A percentile compares a stretch with the other conserved stretches of the same genome.
Conservation (phyloP, 2,113 vertebrate species). For the Ivindomyrus marchei region DNA sequence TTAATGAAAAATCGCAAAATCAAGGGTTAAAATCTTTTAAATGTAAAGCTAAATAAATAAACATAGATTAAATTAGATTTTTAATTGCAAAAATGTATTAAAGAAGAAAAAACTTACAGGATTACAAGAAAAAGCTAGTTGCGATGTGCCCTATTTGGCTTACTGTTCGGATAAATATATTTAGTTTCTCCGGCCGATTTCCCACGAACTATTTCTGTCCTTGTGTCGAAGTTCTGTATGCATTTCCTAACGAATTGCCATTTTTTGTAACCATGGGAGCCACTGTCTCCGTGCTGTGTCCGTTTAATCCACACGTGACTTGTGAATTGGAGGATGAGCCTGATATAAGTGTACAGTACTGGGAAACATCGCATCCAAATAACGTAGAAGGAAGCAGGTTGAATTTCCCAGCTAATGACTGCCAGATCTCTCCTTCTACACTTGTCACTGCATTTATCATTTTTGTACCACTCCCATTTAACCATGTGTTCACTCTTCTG, state of each 20-base stretch:
- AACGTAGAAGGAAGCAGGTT: not conserved
- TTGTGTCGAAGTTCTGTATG: not conserved
- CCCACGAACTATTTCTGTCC: not conserved
- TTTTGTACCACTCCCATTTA: slow-evolving; percentile 5
- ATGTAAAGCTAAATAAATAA: not conserved
- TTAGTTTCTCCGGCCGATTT: not conserved
- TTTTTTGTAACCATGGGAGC: not conserved
- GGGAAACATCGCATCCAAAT: not conserved
- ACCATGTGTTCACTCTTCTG: not conserved
- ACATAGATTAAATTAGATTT: not conserved
- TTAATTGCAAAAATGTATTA: not conserved
- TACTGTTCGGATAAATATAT: not conserved
- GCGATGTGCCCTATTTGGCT: not conserved
- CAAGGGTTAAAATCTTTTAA: not conserved
- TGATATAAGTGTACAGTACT: not conserved
- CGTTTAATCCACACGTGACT: not conserved
- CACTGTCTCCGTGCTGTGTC: not conserved
- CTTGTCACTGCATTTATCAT: slow-evolving; percentile 1
- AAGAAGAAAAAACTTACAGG: not conserved
- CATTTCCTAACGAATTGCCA: not conserved
- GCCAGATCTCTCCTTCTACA: not conserved
- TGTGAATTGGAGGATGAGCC: not conserved
- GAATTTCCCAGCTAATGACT: not conserved
- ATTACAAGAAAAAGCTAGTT: not conserved
- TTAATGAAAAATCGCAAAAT: not conserved